Conservation (phyloP, 2,113 vertebrate species). For the Clarias magur region DNA sequence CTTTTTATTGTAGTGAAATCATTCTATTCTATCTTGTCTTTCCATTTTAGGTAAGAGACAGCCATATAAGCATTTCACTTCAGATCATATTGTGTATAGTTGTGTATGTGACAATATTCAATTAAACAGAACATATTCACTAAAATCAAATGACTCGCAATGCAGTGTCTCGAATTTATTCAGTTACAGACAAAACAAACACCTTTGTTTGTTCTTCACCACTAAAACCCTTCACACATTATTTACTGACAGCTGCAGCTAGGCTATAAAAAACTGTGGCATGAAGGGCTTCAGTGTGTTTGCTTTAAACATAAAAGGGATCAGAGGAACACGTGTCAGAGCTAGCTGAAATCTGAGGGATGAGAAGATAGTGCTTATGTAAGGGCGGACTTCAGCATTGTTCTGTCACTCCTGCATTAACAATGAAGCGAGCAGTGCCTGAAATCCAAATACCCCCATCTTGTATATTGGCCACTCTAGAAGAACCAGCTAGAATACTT, state of each 20-base stretch:
- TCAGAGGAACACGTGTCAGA: constrained; percentile 23
- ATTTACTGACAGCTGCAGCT: constrained; percentile 38
- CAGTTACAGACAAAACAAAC: not conserved
- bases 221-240: constrained; percentile 17
- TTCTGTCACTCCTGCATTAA: constrained; percentile 17
- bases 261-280: constrained; percentile 35
- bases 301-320: constrained; percentile 33
- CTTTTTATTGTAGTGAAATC: too few species aligned
- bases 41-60: too few species aligned
- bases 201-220: not conserved
- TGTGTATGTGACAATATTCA: too few species aligned
- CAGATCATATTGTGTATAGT: too few species aligned
- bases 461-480: not conserved
- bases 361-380: not conserved
- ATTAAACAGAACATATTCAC: not conserved
- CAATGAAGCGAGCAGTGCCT: not conserved
- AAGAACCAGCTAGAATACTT: not conserved
- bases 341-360: not conserved
- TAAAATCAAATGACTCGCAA: not conserved
- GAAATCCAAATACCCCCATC: not conserved
- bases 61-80: too few species aligned
- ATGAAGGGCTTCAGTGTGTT: constrained; percentile 33
- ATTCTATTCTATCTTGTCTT: too few species aligned
- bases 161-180: constrained; percentile 1
- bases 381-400: not conserved